phyloP scores from a whole-genome alignment of 2,797 vertebrate species.

The Propithecus perrieri region DNA sequence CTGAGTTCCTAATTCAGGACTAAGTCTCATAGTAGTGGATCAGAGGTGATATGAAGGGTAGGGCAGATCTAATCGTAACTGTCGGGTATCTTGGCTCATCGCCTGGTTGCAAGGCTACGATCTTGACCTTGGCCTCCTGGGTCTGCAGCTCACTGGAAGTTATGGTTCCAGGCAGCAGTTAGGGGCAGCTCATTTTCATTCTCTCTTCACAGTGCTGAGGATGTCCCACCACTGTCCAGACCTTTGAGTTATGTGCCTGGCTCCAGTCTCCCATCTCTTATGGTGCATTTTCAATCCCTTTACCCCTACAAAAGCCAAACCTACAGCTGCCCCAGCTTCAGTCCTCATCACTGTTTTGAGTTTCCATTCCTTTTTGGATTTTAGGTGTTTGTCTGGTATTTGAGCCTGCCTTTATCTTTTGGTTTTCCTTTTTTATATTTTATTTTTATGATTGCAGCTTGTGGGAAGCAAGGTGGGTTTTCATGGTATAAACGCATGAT shows the following conservation, averaged over 20 bases:
- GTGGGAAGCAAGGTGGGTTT: background rate
- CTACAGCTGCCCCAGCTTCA: background rate
- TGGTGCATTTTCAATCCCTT: background rate
- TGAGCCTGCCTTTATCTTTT: background rate
- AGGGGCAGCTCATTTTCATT: background rate
- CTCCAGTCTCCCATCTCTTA: background rate
- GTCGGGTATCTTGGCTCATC: background rate
- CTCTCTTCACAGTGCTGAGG: background rate
- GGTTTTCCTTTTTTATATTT: background rate
- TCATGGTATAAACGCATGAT: background rate
- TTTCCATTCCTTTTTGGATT: background rate
- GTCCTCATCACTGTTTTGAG: background rate
- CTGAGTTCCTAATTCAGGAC: background rate
- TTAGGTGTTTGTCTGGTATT: background rate
- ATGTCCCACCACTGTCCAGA: background rate
- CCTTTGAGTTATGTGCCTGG: background rate
- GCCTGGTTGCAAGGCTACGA: background rate
- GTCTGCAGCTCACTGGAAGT: background rate
- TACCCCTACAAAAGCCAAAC: background rate
- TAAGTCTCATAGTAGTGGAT: background rate
- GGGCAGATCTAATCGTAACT: background rate
- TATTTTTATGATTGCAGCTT: background rate
- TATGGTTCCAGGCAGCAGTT: background rate
- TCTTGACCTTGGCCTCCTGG: background rate
- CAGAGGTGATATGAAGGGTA: background rate